Base-by-base conservation (phyloP, 2,888 invertebrate genomes). In the Microplitis deprimator region DNA sequence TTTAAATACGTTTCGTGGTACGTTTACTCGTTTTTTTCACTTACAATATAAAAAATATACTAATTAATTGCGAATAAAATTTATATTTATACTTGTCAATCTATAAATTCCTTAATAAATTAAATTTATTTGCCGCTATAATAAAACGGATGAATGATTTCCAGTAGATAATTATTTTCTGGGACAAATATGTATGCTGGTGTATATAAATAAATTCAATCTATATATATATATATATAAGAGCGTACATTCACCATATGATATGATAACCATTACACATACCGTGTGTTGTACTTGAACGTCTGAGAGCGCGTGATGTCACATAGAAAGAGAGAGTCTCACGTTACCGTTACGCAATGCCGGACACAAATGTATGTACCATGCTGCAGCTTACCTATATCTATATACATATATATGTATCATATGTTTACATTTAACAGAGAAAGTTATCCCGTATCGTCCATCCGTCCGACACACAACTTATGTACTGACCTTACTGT, bases 241-340 rank as follows among this genome's bases (percentile, higher is more conserved):
- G 16, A 13, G 29, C 39, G 38, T 68, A 68, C 16, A 68, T 68
- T 68, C 41, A 41, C 68, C 69, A 59, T 68, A 50, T 5, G 13
- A 50, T 50, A 50, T 13, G 50, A 50, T 5, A 50, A 50, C 10
- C 50, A 50, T 50, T 13, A 62, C n/a, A 73, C 67, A 20, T 62
- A 70, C 62, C 6, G 40, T 73, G 64, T 61, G 69, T 73, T 68
- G 65, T 71, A 68, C 72, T 62, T 41, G 61, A 72, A 61, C 67
- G 38, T 74, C 68, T 76, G 75, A 69, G 76, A 65, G 73, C 73
- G 73, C 72, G 75, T 88, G 89, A 89, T 89, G 89, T 89, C 88
- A 89, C 85, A 87, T 87, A 87, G 87, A 89, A 88, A 89, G 89
- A 89, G 88, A 89, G 89, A 89, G 89, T 86, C 74, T 61, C 65